A percentile compares a stretch with the other conserved stretches of the same genome.
Conservation (phyloP, 1,140 invertebrate species). For the Parasteatoda tepidariorum region DNA sequence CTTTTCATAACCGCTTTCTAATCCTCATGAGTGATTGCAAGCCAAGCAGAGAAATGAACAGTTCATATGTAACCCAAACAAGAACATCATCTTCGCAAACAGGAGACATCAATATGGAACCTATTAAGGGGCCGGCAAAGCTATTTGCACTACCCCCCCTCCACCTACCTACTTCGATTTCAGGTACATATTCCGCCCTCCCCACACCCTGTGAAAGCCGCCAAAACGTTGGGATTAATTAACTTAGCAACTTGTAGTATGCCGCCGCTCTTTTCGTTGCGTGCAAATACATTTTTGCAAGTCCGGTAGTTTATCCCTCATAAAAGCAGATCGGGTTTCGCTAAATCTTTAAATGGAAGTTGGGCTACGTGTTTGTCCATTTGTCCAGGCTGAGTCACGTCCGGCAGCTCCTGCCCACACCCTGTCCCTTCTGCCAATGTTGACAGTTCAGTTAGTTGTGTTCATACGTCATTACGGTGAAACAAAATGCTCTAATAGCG, state of each 20-base stretch:
- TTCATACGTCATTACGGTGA: too few relatives aligned
- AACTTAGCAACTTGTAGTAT: background rate
- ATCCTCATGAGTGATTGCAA: conserved; percentile 2
- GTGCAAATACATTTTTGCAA: background rate
- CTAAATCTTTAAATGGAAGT: background rate
- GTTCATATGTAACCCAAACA: background rate
- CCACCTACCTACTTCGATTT: background rate
- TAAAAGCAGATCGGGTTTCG: background rate
- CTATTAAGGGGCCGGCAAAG: background rate
- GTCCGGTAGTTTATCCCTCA: background rate
- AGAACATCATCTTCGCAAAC: conserved; percentile 21
- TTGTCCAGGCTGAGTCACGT: background rate
- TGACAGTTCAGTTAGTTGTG: too few relatives aligned
- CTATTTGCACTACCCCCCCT: background rate
- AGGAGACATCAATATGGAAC: background rate
- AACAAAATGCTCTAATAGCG: too few relatives aligned
- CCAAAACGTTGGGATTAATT: background rate
- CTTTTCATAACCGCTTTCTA: background rate
- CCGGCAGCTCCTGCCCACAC: background rate
- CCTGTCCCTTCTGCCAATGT: background rate
- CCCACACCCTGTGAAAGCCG: too few relatives aligned
- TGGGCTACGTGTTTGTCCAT: background rate
- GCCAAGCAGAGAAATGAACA: background rate
- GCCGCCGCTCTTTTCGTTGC: background rate
- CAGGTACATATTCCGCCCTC: too few relatives aligned